These are phyloP conservation scores for Stichodactyla helianthus DNA, from an alignment of 64 coral and sea anemone species.

Conservation along the genomic window DNA sequence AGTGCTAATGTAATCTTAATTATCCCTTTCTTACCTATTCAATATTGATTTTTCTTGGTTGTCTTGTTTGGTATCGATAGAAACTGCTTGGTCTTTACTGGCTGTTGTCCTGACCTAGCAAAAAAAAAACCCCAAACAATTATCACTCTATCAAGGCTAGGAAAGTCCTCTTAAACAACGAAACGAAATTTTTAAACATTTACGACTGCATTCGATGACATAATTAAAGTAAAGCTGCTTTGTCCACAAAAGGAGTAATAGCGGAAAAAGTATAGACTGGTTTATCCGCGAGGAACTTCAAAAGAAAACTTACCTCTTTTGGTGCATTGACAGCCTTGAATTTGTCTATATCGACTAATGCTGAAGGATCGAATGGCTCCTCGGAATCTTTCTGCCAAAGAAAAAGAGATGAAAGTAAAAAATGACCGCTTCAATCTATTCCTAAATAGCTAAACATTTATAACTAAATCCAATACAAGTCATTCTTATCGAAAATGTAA, in stretches of 20 bases:
- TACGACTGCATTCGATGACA: no score
- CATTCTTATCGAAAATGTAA: no score
- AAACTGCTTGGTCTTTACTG: not conserved
- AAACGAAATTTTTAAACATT: no score
- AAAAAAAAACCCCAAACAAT: not conserved
- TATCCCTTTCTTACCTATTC: not conserved
- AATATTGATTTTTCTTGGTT: not conserved
- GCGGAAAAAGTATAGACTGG: no score
- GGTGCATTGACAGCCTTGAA: slow-evolving; percentile 76
- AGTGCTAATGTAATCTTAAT: not conserved
- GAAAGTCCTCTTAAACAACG: no score
- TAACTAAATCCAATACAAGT: not conserved
- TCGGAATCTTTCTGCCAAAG: slow-evolving; percentile 34
- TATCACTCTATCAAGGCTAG: no score
- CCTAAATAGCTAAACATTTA: not conserved
- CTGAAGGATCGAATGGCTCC: slow-evolving; percentile 70
- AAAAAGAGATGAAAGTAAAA: slow-evolving; percentile 1
- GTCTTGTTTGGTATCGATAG: not conserved
- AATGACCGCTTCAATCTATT: not conserved
- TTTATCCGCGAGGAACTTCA: no score
- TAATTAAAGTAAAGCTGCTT: no score
- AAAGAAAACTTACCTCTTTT: slow-evolving; percentile 39
- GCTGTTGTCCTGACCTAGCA: not conserved
- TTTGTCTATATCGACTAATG: slow-evolving; percentile 74
- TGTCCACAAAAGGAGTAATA: no score